phyloP scores from a whole-genome alignment of 1,140 invertebrate genomes.

The Pentalonia nigronervosa region DNA sequence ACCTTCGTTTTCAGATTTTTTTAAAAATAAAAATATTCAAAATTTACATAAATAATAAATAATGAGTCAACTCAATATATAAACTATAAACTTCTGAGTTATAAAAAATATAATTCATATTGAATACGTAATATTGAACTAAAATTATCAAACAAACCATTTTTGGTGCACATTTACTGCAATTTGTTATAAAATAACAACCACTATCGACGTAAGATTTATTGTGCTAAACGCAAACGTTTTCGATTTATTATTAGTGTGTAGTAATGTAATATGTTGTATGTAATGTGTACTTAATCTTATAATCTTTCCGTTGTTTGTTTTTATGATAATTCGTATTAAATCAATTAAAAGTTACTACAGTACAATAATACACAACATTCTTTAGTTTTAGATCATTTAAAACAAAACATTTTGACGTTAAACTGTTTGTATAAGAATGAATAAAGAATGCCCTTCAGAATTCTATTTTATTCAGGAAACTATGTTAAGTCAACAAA shows the following conservation, averaged over 20 bases:
- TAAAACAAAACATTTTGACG: background rate
- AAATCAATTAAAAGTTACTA: constrained; percentile 1
- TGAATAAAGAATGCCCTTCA: background rate
- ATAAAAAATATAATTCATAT: background rate
- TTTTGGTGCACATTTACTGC: background rate
- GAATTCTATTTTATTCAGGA: background rate
- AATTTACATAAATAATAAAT: background rate
- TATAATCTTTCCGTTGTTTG: constrained; percentile 24
- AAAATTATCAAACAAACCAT: background rate
- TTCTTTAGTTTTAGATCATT: background rate
- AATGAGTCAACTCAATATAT: background rate
- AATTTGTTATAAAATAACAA: background rate
- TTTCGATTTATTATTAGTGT: background rate
- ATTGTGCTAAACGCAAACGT: too few species aligned
- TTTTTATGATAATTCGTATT: background rate
- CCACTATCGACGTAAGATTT: background rate
- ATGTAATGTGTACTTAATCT: background rate
- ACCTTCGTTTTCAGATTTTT: background rate
- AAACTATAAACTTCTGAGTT: background rate
- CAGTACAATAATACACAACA: background rate
- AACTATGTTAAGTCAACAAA: background rate
- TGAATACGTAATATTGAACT: background rate
- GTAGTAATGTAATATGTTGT: background rate
- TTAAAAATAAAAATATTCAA: too few species aligned
- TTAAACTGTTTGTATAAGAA: background rate